These are phyloP conservation scores for Cyprinella venusta DNA, from an alignment of 2,797 vertebrate species.

Conservation along the genomic window DNA sequence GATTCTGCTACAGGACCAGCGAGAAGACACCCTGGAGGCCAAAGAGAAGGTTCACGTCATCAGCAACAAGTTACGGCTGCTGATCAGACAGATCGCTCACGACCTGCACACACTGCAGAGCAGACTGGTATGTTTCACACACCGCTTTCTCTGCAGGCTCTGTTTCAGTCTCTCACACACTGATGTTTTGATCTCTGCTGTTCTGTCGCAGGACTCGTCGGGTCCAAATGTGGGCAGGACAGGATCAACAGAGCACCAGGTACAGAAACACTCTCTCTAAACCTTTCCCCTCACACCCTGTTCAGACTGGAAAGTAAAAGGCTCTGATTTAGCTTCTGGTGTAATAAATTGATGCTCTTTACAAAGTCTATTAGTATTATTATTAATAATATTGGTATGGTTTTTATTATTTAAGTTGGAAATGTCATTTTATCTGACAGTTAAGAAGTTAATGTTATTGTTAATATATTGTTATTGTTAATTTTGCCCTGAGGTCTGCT, in stretches of 20 bases:
- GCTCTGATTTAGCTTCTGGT: background rate
- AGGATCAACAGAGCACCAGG: background rate
- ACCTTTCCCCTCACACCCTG: background rate
- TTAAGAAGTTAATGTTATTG: too few relatives aligned
- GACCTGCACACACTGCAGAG: constrained; percentile 74
- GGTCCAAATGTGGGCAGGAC: background rate
- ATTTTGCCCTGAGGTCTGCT: too few relatives aligned
- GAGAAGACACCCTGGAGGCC: constrained; percentile 83
- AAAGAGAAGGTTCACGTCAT: constrained; percentile 90
- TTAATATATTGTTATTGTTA: too few relatives aligned
- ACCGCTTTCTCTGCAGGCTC: background rate
- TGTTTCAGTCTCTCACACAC: background rate
- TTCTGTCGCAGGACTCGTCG: constrained; percentile 29
- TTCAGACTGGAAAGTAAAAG: background rate
- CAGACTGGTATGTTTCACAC: constrained; percentile 76
- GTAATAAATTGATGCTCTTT: background rate
- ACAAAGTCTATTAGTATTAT: background rate
- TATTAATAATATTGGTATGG: background rate
- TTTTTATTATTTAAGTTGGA: background rate
- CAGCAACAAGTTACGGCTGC: constrained; percentile 81
- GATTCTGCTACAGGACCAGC: constrained; percentile 79
- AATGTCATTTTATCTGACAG: too few relatives aligned
- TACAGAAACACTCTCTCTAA: background rate
- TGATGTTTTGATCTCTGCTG: background rate
- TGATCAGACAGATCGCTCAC: constrained; percentile 77